Conservation (phyloP, 2,113 vertebrate species). For the Okapia johnstoni region DNA sequence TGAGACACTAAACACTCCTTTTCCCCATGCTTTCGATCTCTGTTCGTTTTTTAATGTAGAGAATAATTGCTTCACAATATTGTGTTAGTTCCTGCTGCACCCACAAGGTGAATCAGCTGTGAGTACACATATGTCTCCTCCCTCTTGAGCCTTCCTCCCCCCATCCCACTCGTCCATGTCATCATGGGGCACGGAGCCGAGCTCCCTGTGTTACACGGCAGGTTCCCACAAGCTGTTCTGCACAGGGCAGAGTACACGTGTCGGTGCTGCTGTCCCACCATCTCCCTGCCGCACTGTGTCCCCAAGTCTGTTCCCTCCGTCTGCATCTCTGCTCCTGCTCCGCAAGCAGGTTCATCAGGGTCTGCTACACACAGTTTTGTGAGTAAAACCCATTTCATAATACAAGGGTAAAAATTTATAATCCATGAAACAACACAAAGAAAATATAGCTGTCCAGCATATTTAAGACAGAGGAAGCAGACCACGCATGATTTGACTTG, state of each 20-base stretch:
- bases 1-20: neutral
- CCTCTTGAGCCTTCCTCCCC: neutral
- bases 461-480: neutral
- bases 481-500: neutral
- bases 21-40: neutral
- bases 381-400: neutral
- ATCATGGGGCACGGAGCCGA: neutral
- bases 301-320: no score
- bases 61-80: neutral
- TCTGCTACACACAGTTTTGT: neutral
- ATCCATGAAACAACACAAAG: neutral
- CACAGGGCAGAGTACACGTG: no score
- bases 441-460: neutral
- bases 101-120: neutral
- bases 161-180: neutral
- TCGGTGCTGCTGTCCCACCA: rapidly evolving
- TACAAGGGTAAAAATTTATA: neutral
- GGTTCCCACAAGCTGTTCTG: neutral
- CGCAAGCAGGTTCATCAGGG: no score
- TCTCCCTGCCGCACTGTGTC: no score
- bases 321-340: no score
- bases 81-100: neutral
- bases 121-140: neutral
- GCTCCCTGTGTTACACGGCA: neutral
- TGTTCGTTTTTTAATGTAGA: neutral